A percentile compares a stretch with the other conserved stretches of the same genome.
Conservation (phyloP, 2,888 invertebrate species). For the Caenorhabditis sp. region DNA sequence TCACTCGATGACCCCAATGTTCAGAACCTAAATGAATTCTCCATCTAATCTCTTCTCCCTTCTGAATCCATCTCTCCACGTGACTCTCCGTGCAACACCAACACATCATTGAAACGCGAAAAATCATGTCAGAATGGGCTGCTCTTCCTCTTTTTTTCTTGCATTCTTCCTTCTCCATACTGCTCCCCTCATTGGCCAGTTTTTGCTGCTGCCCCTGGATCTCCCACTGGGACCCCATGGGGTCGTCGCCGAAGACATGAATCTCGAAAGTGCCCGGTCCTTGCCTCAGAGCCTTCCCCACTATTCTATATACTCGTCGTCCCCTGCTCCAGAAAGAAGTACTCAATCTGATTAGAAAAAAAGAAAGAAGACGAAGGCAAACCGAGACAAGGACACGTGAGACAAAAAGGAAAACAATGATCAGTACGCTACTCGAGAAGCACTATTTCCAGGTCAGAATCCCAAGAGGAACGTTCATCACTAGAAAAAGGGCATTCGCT, state of each 20-base stretch:
- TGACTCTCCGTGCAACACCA: constrained; percentile 11
- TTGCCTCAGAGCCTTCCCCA: constrained; percentile 20
- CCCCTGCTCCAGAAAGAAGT: constrained; percentile 40
- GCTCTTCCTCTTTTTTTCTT: constrained; percentile 30
- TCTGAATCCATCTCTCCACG: constrained; percentile 8
- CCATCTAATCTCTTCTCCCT: neutral
- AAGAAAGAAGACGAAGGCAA: constrained; percentile 9
- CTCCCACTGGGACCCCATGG: constrained; percentile 57
- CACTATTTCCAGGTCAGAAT: constrained; percentile 64
- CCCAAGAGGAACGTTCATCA: constrained; percentile 63
- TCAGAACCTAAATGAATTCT: neutral
- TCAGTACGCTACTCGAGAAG: constrained; percentile 61
- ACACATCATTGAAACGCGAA: constrained; percentile 39
- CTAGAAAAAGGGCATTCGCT: constrained; percentile 45
- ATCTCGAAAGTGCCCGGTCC: constrained; percentile 50
- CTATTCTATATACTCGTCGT: constrained; percentile 50
- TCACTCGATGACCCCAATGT: neutral
- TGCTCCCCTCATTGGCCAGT: constrained; percentile 43
- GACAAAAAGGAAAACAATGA: constrained; percentile 47
- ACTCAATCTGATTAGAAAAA: constrained; percentile 63
- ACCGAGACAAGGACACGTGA: constrained; percentile 41
- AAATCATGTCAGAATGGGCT: constrained; percentile 44
- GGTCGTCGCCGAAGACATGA: constrained; percentile 49
- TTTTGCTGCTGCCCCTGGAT: constrained; percentile 47
- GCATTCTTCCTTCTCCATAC: neutral